Conservation (phyloP, 2,113 vertebrate species). For the Ascaphus truei region DNA sequence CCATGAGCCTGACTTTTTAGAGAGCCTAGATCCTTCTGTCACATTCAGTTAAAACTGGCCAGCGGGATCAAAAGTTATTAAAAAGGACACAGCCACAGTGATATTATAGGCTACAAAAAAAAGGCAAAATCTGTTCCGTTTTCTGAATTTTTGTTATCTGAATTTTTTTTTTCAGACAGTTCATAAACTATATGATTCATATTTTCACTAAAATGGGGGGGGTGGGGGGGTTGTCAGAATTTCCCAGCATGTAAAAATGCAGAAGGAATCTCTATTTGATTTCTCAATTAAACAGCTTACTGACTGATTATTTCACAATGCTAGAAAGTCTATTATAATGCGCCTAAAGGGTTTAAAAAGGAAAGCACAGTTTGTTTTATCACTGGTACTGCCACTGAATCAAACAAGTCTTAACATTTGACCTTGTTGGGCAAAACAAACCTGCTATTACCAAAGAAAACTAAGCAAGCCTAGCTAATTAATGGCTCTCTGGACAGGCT, state of each 20-base stretch:
- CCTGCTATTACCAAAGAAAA: slow-evolving; percentile 60
- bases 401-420: slow-evolving; percentile 69
- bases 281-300: neutral
- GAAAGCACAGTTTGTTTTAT: slow-evolving; percentile 49
- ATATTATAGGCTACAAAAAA: neutral
- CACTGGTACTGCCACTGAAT: slow-evolving; percentile 42
- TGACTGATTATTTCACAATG: neutral
- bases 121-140: no score
- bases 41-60: neutral
- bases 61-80: neutral
- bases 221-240: no score
- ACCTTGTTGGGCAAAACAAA: slow-evolving; percentile 61
- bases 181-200: no score
- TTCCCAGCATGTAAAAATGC: no score
- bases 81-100: neutral
- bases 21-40: neutral
- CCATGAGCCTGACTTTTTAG: neutral
- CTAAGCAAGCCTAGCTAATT: slow-evolving; percentile 67
- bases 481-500: slow-evolving; percentile 55
- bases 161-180: no score
- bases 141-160: no score
- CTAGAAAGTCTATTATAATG: slow-evolving; percentile 14
- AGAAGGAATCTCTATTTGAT: no score
- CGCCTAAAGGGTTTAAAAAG: slow-evolving; percentile 12
- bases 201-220: no score